These are phyloP conservation scores for Cariama cristata DNA, from an alignment of 2,113 vertebrate species.

Conservation along the genomic window DNA sequence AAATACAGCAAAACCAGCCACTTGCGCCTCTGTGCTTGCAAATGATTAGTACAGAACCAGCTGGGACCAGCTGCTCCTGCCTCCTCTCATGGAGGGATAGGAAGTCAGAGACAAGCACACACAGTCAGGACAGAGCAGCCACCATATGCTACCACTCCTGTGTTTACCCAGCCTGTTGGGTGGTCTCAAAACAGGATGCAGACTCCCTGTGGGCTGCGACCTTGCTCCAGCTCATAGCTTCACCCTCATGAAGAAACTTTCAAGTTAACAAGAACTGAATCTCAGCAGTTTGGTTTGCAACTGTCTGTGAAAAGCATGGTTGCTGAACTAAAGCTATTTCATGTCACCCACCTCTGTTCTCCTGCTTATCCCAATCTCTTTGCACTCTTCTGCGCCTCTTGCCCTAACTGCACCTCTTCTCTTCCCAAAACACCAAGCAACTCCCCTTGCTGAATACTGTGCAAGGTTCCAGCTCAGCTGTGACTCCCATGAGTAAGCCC, in stretches of 20 bases:
- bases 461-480: background rate
- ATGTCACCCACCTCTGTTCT: background rate
- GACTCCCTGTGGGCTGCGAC: background rate
- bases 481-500: background rate
- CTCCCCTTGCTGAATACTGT: background rate
- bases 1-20: background rate
- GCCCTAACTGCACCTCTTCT: background rate
- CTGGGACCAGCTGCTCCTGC: conserved; percentile 14
- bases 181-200: background rate
- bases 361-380: background rate
- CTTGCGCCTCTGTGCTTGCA: background rate
- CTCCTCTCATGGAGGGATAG: background rate
- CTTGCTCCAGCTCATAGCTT: background rate
- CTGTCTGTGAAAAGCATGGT: rapidly evolving
- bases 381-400: background rate
- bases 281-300: background rate
- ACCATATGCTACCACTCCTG: background rate
- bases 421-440: background rate
- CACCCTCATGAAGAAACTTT: background rate
- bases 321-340: background rate
- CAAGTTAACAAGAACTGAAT: background rate
- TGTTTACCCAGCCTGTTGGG: background rate
- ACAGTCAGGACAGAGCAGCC: background rate
- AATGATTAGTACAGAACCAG: background rate
- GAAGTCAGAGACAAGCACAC: background rate